phyloP scores from a whole-genome alignment of 2,888 invertebrate species.

The Rhorus exstirpatorius region DNA sequence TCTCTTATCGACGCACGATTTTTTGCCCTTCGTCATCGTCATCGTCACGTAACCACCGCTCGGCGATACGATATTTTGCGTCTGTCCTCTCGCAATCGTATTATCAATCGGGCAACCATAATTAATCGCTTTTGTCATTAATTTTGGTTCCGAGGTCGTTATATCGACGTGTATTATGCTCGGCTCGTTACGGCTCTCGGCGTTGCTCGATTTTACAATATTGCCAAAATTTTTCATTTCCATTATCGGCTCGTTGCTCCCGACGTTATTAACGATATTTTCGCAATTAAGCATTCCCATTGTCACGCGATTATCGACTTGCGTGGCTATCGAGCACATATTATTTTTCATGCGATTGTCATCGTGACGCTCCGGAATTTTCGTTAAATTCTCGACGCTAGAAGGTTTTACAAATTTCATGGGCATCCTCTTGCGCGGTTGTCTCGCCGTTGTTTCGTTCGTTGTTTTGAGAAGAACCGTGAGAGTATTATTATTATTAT shows the following conservation, averaged over 20 bases:
- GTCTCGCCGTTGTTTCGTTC: slow-evolving; percentile 48
- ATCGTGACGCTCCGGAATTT: background rate
- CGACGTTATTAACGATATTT: background rate
- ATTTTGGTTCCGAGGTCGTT: slow-evolving; percentile 33
- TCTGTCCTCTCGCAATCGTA: slow-evolving; percentile 49
- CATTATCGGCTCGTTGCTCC: slow-evolving; percentile 1
- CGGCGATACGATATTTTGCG: slow-evolving; percentile 52
- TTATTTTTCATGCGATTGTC: slow-evolving; percentile 39
- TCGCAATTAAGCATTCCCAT: slow-evolving; percentile 28
- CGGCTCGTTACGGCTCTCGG: slow-evolving; percentile 34
- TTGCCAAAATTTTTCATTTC: slow-evolving; percentile 16
- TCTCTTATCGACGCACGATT: slow-evolving; percentile 34
- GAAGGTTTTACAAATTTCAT: slow-evolving; percentile 61
- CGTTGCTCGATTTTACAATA: slow-evolving; percentile 3
- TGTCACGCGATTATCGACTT: slow-evolving; percentile 60
- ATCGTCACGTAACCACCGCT: slow-evolving; percentile 54
- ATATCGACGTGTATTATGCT: slow-evolving; percentile 34
- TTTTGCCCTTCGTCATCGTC: slow-evolving; percentile 51
- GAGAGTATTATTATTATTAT: no score
- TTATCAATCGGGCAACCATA: slow-evolving; percentile 42
- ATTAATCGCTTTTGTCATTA: background rate
- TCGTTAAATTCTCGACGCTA: background rate
- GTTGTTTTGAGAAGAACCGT: slow-evolving; percentile 39
- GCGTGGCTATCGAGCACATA: slow-evolving; percentile 70
- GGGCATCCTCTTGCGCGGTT: slow-evolving; percentile 69